Conservation (phyloP, 2,888 invertebrate genomes). For the Eupithecia exiguata region DNA sequence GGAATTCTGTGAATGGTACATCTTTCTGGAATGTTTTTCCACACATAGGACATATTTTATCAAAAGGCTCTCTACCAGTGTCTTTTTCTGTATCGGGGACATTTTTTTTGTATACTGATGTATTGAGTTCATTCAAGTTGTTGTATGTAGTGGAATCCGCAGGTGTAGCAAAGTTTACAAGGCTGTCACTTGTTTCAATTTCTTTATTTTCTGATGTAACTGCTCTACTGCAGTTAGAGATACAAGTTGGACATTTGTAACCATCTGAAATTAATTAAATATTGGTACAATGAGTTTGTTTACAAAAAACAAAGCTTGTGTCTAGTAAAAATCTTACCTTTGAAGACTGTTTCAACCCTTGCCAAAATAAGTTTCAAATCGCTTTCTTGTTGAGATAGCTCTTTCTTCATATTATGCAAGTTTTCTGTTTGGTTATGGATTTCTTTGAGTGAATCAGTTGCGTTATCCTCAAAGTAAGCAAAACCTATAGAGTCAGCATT, state of each 20-base stretch:
- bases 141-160: constrained; percentile 72
- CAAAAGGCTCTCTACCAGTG: constrained; percentile 55
- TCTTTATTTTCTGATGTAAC: constrained; percentile 73
- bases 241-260: constrained; percentile 72
- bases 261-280: constrained; percentile 66
- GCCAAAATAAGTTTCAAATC: constrained; percentile 81
- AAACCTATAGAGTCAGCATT: constrained; percentile 86
- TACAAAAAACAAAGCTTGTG: background rate
- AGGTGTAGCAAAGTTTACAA: constrained; percentile 77
- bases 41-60: constrained; percentile 91
- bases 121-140: constrained; percentile 67
- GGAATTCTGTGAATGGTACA: constrained; percentile 86
- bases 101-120: constrained; percentile 62
- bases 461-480: constrained; percentile 84
- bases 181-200: constrained; percentile 78
- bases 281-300: background rate
- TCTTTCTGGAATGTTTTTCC: constrained; percentile 85
- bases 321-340: constrained; percentile 52
- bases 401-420: constrained; percentile 85
- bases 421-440: constrained; percentile 86
- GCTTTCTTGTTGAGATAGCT: constrained; percentile 85
- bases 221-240: constrained; percentile 62
- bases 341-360: constrained; percentile 66
- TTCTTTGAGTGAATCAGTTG: constrained; percentile 85
- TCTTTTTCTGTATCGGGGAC: constrained; percentile 55